Evolutionary conservation across 2,888 invertebrate genomes (phyloP).

Genomic region (Mesochorus sp.): DNA sequence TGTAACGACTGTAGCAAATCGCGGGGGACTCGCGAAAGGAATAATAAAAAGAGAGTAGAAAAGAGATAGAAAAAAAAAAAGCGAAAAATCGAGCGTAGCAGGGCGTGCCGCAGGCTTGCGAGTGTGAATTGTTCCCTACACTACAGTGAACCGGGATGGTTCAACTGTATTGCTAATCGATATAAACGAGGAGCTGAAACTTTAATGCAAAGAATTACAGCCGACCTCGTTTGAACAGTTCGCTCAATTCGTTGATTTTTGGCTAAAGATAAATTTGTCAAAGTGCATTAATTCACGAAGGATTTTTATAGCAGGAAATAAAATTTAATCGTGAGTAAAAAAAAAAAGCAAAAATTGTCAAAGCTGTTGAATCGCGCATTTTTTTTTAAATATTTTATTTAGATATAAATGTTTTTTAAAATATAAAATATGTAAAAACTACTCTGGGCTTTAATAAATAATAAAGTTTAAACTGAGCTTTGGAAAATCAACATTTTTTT

Average conservation of each 20-base stretch:
- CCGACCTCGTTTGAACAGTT: slow-evolving; percentile 35
- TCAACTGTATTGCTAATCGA: slow-evolving; percentile 59
- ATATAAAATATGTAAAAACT: no score
- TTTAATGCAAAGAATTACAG: slow-evolving; percentile 47
- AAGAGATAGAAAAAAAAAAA: slow-evolving; percentile 58
- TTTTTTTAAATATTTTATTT: no score
- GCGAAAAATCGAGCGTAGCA: slow-evolving; percentile 65
- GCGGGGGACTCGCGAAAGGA: slow-evolving; percentile 62
- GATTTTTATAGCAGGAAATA: not conserved
- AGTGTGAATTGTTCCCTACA: slow-evolving; percentile 53
- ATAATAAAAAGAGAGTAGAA: slow-evolving; percentile 24
- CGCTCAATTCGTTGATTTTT: slow-evolving; percentile 36
- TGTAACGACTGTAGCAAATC: slow-evolving; percentile 71
- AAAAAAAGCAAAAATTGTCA: no score
- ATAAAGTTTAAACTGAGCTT: no score
- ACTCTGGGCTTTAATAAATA: no score
- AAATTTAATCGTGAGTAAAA: not conserved
- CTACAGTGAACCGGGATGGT: not conserved
- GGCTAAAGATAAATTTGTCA: not conserved
- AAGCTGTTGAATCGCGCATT: no score
- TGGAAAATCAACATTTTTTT: no score
- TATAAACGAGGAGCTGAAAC: slow-evolving; percentile 57
- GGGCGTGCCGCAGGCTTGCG: slow-evolving; percentile 50
- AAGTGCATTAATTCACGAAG: not conserved
- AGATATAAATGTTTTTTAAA: no score